phyloP scores from a whole-genome alignment of 2,888 invertebrate species.

The Tiliacea aurago region DNA sequence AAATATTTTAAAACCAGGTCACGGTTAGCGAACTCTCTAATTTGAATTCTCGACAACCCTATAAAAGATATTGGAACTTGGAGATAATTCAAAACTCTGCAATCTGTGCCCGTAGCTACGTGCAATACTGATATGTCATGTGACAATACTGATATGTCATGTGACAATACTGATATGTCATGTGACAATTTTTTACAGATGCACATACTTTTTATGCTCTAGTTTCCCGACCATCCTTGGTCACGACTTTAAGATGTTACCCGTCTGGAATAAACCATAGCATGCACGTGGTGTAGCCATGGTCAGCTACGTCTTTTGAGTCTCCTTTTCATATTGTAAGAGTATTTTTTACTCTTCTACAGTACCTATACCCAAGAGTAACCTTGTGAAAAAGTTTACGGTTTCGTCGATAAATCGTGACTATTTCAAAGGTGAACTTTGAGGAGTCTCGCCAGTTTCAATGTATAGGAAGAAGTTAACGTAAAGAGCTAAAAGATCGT shows the following conservation, averaged over 20 bases:
- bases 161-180: constrained; percentile 4
- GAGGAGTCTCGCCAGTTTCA: neutral
- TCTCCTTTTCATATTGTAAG: constrained; percentile 1
- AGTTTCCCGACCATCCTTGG: constrained; percentile 10
- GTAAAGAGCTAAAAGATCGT: neutral
- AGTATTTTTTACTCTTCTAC: neutral
- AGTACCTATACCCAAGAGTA: constrained; percentile 18
- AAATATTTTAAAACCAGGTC: constrained; percentile 27
- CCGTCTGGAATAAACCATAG: constrained; percentile 5
- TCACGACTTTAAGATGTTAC: neutral
- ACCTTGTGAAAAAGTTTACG: constrained; percentile 19
- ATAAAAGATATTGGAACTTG: constrained; percentile 8
- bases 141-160: constrained; percentile 5
- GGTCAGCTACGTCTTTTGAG: neutral
- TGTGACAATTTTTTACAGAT: constrained; percentile 8
- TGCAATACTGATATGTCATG: too few relatives aligned
- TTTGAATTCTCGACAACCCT: constrained; percentile 24
- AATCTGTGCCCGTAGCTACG: neutral
- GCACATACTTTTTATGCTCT: constrained; percentile 14
- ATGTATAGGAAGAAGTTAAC: constrained; percentile 7
- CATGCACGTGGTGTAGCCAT: neutral
- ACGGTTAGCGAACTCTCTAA: constrained; percentile 18
- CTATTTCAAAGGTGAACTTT: constrained; percentile 23
- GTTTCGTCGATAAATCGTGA: neutral
- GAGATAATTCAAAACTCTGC: too few relatives aligned